Percentiles rank a stretch among this genome's conserved stretches.
Conservation (phyloP, 2,113 vertebrate genomes). For the Toxotes chatareus region DNA sequence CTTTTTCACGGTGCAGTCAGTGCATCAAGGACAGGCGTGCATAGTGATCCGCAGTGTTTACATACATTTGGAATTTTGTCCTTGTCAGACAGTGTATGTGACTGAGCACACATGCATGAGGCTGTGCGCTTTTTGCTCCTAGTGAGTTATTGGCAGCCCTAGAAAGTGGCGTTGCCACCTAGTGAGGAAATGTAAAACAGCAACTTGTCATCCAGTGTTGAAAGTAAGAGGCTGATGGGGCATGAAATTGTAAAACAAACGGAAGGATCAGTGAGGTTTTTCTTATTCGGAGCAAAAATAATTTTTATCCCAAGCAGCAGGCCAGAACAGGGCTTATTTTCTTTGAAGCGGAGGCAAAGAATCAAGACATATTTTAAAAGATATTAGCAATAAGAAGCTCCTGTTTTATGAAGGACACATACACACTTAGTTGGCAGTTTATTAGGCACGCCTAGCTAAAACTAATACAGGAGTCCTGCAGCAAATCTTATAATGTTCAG, state of each 20-base stretch:
- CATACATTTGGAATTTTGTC: conserved; percentile 21
- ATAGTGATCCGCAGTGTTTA: not conserved
- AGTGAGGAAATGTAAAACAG: conserved; percentile 56
- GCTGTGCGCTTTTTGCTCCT: not conserved
- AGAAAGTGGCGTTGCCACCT: conserved; percentile 62
- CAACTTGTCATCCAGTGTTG: conserved; percentile 12
- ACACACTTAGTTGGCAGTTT: not conserved
- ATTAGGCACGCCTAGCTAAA: not conserved
- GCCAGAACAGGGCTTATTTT: not conserved
- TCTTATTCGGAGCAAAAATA: conserved; percentile 26
- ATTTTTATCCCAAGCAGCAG: conserved; percentile 25
- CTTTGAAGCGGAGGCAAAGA: conserved; percentile 8
- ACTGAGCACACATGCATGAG: conserved; percentile 5
- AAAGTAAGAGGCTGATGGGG: conserved; percentile 26
- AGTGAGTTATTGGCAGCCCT: not conserved
- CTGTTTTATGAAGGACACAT: not conserved
- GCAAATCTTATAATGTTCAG: not conserved
- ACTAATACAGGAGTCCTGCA: not conserved
- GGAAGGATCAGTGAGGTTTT: conserved; percentile 46
- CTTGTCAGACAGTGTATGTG: not conserved
- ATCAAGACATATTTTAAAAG: not conserved
- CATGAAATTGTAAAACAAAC: conserved; percentile 66
- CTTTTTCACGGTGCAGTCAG: not conserved
- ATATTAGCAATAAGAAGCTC: not conserved
- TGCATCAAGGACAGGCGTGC: not conserved